A percentile compares a stretch with the other conserved stretches of the same genome.
These are phyloP conservation scores for Agapetus fuscipes DNA, from an alignment of 2,888 invertebrate genomes.

Conservation along the genomic window DNA sequence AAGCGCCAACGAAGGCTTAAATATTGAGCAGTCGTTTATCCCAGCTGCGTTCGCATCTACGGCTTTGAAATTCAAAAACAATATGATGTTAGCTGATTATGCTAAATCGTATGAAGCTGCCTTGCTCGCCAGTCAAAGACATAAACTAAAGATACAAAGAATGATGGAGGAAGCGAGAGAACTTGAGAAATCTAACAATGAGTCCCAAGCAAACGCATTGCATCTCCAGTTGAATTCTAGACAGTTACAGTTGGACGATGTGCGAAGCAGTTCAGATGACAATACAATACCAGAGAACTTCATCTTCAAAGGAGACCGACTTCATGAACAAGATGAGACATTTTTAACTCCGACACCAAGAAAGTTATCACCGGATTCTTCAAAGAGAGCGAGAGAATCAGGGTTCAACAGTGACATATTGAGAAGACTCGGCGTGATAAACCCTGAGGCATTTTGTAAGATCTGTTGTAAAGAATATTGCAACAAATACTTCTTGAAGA, in stretches of 20 bases:
- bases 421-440: slow-evolving; percentile 68
- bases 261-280: slow-evolving; percentile 20
- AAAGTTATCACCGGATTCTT: slow-evolving; percentile 49
- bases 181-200: slow-evolving; percentile 34
- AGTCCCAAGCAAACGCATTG: slow-evolving; percentile 12
- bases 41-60: slow-evolving; percentile 24
- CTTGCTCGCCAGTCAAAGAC: slow-evolving; percentile 19
- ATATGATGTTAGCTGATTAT: slow-evolving; percentile 21
- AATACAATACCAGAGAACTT: slow-evolving; percentile 24
- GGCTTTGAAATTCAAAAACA: slow-evolving; percentile 21
- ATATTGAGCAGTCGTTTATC: slow-evolving; percentile 33
- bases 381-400: slow-evolving; percentile 57
- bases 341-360: slow-evolving; percentile 43
- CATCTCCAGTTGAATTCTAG: slow-evolving; percentile 13
- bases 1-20: slow-evolving; percentile 23
- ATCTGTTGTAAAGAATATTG: slow-evolving; percentile 89
- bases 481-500: slow-evolving; percentile 85
- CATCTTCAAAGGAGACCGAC: slow-evolving; percentile 32
- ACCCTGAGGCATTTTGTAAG: slow-evolving; percentile 88
- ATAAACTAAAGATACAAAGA: slow-evolving; percentile 20
- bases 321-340: slow-evolving; percentile 36
- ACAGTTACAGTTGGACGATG: slow-evolving; percentile 16
- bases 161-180: slow-evolving; percentile 22
- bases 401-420: slow-evolving; percentile 65
- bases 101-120: slow-evolving; percentile 21